Conservation (phyloP, 2,888 invertebrate species). For the Exocentrus adspersus region DNA sequence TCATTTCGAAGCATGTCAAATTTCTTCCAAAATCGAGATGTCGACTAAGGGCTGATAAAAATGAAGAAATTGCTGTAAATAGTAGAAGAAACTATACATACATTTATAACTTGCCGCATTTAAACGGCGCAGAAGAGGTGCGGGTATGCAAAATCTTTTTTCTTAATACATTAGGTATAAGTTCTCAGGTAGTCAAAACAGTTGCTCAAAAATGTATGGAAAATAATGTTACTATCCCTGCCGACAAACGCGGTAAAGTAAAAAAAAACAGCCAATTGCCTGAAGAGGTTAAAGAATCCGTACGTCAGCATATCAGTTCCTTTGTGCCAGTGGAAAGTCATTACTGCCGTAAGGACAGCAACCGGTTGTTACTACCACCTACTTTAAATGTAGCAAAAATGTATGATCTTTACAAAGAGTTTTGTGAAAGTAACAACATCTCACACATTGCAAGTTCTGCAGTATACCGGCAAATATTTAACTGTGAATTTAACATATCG, state of each 20-base stretch:
- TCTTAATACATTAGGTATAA: conserved; percentile 18
- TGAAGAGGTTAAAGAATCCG: conserved; percentile 25
- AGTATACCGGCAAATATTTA: neutral
- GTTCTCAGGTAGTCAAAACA: conserved; percentile 14
- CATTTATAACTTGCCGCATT: conserved; percentile 7
- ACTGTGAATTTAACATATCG: conserved; percentile 3
- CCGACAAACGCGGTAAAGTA: conserved; percentile 31
- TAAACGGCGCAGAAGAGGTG: neutral
- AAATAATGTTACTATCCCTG: conserved; percentile 12
- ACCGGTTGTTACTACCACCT: conserved; percentile 7
- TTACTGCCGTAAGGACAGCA: conserved; percentile 28
- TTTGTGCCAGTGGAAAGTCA: conserved; percentile 36
- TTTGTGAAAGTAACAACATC: conserved; percentile 28
- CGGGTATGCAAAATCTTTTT: conserved; percentile 21
- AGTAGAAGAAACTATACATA: neutral
- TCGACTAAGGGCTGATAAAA: neutral
- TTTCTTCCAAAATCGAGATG: neutral
- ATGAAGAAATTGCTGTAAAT: neutral
- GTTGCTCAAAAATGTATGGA: neutral
- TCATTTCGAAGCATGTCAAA: neutral
- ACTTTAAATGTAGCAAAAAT: conserved; percentile 20
- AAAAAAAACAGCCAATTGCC: conserved; percentile 30
- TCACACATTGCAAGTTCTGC: conserved; percentile 13
- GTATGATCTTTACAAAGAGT: conserved; percentile 19
- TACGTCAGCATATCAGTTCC: conserved; percentile 32